Conservation (phyloP, 1,140 invertebrate genomes). For the Fopius arisanus region DNA sequence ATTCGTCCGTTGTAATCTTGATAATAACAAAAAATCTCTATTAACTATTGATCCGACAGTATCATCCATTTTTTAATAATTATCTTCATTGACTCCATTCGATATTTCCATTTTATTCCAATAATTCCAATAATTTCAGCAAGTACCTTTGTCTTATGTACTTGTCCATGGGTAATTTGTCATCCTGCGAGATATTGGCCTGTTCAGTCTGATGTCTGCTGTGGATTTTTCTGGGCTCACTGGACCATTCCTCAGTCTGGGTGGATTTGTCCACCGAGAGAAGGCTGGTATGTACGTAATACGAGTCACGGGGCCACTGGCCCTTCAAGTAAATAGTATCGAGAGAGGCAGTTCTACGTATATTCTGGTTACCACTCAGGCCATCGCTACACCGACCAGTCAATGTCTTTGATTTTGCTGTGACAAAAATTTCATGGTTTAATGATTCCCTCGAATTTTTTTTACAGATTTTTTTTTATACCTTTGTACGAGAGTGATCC, state of each 20-base stretch:
- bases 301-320: constrained; percentile 77
- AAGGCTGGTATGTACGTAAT: constrained; percentile 71
- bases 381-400: constrained; percentile 61
- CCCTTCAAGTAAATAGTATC: constrained; percentile 80
- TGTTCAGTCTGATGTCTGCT: constrained; percentile 58
- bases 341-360: constrained; percentile 78
- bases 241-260: constrained; percentile 75
- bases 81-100: too few species aligned
- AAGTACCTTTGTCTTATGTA: constrained; percentile 64
- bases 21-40: constrained; percentile 23
- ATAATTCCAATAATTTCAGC: too few species aligned
- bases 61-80: too few species aligned
- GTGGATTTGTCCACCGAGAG: constrained; percentile 80
- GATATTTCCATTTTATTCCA: too few species aligned
- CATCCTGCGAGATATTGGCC: constrained; percentile 55
- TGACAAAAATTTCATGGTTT: constrained; percentile 37
- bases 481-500: constrained; percentile 77
- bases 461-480: constrained; percentile 39
- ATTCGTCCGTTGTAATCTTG: constrained; percentile 62
- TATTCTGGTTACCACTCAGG: constrained; percentile 67
- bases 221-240: constrained; percentile 64
- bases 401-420: constrained; percentile 72
- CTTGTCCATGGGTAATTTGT: constrained; percentile 64
- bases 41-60: too few species aligned
- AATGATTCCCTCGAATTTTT: too few species aligned